Conservation (phyloP, 64 coral and sea anemone genomes). For the Platygyra sinensis region DNA sequence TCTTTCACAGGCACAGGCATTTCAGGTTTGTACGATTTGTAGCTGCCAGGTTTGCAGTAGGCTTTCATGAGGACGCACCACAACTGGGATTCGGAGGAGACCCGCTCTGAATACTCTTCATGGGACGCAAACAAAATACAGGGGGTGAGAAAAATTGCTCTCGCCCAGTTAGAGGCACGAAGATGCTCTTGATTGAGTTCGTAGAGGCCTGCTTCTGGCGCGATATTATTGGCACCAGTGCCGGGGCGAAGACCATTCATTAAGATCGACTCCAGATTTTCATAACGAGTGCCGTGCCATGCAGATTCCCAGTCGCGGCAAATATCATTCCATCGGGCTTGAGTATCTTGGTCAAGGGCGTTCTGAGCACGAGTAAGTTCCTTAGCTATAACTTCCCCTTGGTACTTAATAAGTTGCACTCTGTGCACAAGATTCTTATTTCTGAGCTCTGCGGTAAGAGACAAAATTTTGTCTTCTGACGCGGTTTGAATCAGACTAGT, state of each 20-base stretch:
- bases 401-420: not conserved
- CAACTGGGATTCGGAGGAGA: not conserved
- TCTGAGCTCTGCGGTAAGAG: not conserved
- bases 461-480: not conserved
- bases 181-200: not conserved
- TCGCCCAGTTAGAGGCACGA: constrained; percentile 25
- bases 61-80: constrained; percentile 60
- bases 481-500: not conserved
- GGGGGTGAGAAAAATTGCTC: constrained; percentile 46
- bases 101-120: constrained; percentile 8
- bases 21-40: not conserved
- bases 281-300: constrained; percentile 53
- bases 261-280: constrained; percentile 35
- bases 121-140: constrained; percentile 37
- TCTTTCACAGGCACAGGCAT: not conserved
- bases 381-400: constrained; percentile 3
- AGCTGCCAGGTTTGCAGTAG: constrained; percentile 1
- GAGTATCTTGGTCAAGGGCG: constrained; percentile 3
- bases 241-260: constrained; percentile 9
- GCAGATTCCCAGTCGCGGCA: constrained; percentile 1
- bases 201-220: not conserved
- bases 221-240: constrained; percentile 19
- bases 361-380: constrained; percentile 18
- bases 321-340: not conserved
- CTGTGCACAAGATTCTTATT: not conserved